phyloP scores from a whole-genome alignment of 2,797 vertebrate species.

The Malurus splendens region DNA sequence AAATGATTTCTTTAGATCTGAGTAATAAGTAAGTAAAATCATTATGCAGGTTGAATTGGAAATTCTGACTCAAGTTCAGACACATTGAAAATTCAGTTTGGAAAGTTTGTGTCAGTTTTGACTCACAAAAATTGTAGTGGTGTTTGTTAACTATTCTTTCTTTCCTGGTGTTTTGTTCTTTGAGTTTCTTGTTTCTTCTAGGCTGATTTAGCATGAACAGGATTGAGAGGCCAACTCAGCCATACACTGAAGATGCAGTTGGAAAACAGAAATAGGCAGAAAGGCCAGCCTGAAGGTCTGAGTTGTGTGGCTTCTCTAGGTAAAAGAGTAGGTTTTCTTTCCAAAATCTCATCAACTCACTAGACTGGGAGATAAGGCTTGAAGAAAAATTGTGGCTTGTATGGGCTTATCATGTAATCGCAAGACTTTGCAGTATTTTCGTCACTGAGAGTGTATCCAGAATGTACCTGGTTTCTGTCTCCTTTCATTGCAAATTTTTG shows the following conservation, averaged over 20 bases:
- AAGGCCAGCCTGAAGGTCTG: background rate
- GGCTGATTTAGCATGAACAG: background rate
- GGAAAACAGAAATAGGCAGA: background rate
- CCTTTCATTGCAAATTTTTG: background rate
- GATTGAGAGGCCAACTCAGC: background rate
- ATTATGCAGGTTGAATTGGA: background rate
- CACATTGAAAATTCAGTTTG: background rate
- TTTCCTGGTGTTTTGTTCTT: background rate
- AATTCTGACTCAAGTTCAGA: background rate
- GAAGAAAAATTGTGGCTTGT: background rate
- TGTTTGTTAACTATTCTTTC: background rate
- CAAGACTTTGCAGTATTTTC: background rate
- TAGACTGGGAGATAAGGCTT: background rate
- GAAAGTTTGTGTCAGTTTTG: background rate
- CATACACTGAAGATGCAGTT: background rate
- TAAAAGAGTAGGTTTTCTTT: background rate
- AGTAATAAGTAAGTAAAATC: constrained; percentile 44
- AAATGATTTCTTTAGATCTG: constrained; percentile 18
- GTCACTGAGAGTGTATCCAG: background rate
- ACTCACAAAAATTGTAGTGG: background rate
- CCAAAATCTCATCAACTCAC: background rate
- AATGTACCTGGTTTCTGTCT: background rate
- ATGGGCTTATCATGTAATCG: background rate
- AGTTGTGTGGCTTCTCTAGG: background rate
- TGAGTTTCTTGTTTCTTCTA: background rate